phyloP scores from a whole-genome alignment of 2,888 invertebrate genomes.

The Acanthosepion pharaonis region DNA sequence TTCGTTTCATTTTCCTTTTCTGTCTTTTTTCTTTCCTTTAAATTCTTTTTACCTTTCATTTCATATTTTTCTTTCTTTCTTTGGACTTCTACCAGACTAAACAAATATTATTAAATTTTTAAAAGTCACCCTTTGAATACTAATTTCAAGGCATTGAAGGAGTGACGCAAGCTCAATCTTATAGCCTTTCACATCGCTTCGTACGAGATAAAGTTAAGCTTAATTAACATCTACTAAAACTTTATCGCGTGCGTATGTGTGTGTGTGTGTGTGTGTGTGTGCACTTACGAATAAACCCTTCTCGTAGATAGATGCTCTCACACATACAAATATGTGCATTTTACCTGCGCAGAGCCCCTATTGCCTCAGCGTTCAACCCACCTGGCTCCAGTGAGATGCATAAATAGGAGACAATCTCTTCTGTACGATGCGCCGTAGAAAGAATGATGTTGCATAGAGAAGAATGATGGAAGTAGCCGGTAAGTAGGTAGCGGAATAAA shows the following conservation, averaged over 20 bases:
- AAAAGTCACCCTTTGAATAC: too few species aligned
- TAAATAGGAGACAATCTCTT: not conserved
- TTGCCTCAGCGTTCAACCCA: not conserved
- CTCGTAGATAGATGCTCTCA: too few species aligned
- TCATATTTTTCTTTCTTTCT: not conserved
- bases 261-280: too few species aligned
- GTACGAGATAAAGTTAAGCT: too few species aligned
- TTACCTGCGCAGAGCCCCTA: not conserved
- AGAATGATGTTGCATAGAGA: not conserved
- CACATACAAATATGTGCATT: not conserved
- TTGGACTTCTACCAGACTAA: too few species aligned
- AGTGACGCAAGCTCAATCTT: too few species aligned
- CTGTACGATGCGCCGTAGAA: not conserved
- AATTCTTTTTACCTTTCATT: not conserved
- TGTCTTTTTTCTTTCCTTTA: not conserved
- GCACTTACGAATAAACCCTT: too few species aligned
- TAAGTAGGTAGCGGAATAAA: not conserved
- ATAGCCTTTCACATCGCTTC: too few species aligned
- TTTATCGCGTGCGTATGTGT: too few species aligned
- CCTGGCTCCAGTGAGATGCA: not conserved
- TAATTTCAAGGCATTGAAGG: too few species aligned
- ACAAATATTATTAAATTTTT: too few species aligned
- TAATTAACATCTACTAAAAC: too few species aligned
- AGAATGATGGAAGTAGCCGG: not conserved
- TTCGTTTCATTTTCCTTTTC: not conserved